Conservation (phyloP, 1,140 invertebrate species). For the Aphelenchoides fujianensis region DNA sequence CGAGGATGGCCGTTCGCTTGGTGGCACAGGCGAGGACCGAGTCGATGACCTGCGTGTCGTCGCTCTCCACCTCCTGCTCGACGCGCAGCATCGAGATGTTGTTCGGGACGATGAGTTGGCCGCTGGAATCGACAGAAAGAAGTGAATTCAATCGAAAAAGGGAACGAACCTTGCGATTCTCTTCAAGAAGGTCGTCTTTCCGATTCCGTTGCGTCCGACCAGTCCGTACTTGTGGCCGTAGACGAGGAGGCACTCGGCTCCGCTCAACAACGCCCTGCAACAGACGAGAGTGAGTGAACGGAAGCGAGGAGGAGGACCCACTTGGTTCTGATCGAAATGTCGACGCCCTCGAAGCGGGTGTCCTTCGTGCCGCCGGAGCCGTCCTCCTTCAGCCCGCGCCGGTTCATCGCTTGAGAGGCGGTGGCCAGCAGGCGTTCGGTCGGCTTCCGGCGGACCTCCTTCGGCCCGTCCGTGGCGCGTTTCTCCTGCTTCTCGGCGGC, state of each 20-base stretch:
- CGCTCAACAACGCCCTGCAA: constrained; percentile 75
- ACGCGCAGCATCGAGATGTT: constrained; percentile 95
- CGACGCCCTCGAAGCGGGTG: constrained; percentile 96
- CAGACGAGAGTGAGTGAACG: background rate
- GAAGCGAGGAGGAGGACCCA: constrained; percentile 14
- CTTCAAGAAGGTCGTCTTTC: constrained; percentile 46
- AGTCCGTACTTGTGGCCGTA: constrained; percentile 87
- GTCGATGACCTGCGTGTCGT: constrained; percentile 86
- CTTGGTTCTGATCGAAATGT: constrained; percentile 82
- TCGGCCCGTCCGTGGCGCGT: constrained; percentile 63
- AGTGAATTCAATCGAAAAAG: background rate
- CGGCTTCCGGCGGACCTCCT: constrained; percentile 5
- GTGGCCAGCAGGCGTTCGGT: constrained; percentile 39
- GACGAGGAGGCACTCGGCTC: constrained; percentile 80
- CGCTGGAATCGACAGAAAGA: constrained; percentile 25
- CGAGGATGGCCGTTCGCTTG: constrained; percentile 75
- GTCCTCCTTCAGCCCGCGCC: constrained; percentile 77
- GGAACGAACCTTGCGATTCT: constrained; percentile 46
- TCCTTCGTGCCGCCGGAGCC: constrained; percentile 75
- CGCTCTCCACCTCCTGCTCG: constrained; percentile 92
- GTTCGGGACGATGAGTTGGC: constrained; percentile 76
- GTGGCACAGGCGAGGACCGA: constrained; percentile 89
- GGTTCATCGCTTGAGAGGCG: constrained; percentile 84
- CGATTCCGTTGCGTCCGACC: constrained; percentile 83
- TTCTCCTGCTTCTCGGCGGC: constrained; percentile 87